A percentile compares a stretch with the other conserved stretches of the same genome.
Evolutionary conservation across 2,797 vertebrate species (phyloP).

Genomic region (Hemitrygon akajei): DNA sequence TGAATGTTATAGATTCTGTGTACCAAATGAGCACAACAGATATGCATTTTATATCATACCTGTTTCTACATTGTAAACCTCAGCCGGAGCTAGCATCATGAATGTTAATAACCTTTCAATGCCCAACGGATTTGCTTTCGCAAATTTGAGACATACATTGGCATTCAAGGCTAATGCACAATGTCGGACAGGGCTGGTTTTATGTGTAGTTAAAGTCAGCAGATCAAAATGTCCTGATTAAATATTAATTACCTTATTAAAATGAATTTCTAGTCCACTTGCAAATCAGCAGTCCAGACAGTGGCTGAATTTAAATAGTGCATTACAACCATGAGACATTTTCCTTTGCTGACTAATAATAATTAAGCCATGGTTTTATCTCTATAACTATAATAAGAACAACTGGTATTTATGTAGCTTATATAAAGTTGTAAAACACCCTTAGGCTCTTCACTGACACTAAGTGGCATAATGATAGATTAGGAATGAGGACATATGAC

Average conservation of each 20-base stretch:
- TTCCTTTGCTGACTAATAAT: neutral
- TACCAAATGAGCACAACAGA: neutral
- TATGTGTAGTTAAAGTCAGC: neutral
- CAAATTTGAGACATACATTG: constrained; percentile 1
- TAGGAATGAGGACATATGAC: too few species aligned
- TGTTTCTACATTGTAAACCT: neutral
- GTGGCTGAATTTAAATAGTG: neutral
- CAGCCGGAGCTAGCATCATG: neutral
- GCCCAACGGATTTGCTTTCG: neutral
- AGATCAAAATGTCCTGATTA: neutral
- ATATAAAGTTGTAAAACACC: too few species aligned
- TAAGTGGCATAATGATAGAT: too few species aligned
- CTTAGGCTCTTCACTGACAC: too few species aligned
- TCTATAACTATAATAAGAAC: neutral
- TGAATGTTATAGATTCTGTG: neutral
- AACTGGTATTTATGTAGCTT: too few species aligned
- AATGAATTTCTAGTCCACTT: neutral
- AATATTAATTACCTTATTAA: constrained; percentile 13
- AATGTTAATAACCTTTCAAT: neutral
- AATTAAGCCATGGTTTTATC: neutral
- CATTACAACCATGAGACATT: neutral
- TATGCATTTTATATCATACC: neutral
- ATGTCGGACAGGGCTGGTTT: neutral
- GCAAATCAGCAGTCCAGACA: neutral
- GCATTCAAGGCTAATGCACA: constrained; percentile 20